Percentiles rank a stretch among this genome's conserved stretches.
These are phyloP conservation scores for Brachyopa scutellaris DNA, from an alignment of 2,888 invertebrate genomes.

Conservation along the genomic window DNA sequence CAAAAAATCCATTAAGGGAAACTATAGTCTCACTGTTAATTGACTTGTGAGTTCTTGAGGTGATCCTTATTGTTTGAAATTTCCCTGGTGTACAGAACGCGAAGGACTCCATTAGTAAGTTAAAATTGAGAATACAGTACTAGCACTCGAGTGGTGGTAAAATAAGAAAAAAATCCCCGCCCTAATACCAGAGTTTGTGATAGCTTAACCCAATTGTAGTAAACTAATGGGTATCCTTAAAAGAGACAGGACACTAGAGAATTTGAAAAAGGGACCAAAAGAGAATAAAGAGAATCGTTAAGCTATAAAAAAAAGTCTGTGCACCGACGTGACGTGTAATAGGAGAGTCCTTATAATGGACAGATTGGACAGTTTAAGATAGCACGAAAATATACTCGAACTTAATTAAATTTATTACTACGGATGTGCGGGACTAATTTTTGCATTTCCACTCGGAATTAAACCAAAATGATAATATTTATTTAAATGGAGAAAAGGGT, in stretches of 20 bases:
- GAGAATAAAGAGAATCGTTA: not conserved
- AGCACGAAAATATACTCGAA: conserved; percentile 40
- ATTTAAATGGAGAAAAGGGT: conserved; percentile 11
- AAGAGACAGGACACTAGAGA: not conserved
- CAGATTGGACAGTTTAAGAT: conserved; percentile 49
- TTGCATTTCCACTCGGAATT: not conserved
- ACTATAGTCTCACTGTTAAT: conserved; percentile 51
- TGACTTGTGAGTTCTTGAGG: conserved; percentile 59
- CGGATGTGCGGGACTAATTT: conserved; percentile 48
- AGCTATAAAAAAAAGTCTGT: not conserved
- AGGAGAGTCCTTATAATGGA: conserved; percentile 7
- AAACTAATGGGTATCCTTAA: conserved; percentile 45
- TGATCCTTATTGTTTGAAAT: conserved; percentile 39
- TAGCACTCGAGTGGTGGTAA: not conserved
- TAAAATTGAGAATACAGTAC: conserved; percentile 9
- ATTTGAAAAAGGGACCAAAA: not conserved
- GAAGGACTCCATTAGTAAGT: conserved; percentile 35
- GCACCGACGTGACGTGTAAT: not conserved
- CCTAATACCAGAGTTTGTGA: conserved; percentile 19
- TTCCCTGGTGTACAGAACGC: not conserved
- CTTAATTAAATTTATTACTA: conserved; percentile 51
- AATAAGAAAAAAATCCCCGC: not conserved
- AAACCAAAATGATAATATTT: not conserved
- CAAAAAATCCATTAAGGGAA: conserved; percentile 52
- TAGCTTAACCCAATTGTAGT: conserved; percentile 53